Conservation (phyloP, 2,113 vertebrate genomes). For the Nothocercus nigrocapillus region DNA sequence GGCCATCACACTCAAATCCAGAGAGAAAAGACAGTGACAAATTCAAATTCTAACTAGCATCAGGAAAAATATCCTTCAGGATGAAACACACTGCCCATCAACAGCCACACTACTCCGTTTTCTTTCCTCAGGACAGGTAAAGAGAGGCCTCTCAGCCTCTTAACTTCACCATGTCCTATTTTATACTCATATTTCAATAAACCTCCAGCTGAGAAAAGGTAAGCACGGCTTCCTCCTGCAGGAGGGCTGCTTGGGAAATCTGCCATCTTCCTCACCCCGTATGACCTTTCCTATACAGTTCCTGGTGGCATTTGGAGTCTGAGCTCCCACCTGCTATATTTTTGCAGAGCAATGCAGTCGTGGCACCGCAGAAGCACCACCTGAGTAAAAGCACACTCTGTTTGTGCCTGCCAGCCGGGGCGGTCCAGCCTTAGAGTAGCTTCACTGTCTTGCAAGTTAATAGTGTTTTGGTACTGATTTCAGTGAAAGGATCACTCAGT, state of each 20-base stretch:
- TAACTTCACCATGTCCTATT: not conserved
- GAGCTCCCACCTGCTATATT: not conserved
- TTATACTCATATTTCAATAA: not conserved
- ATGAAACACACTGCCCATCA: not conserved
- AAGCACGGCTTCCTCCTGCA: not conserved
- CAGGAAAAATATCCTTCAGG: not conserved
- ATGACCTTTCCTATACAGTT: not conserved
- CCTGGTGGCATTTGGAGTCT: too few relatives aligned
- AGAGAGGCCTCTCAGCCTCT: not conserved
- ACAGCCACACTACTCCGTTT: not conserved
- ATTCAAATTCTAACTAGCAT: not conserved
- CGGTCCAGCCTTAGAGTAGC: not conserved
- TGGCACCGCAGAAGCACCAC: accelerated
- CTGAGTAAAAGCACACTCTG: not conserved
- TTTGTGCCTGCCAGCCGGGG: not conserved
- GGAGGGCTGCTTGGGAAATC: not conserved
- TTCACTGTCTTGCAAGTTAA: not conserved
- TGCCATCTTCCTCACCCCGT: not conserved
- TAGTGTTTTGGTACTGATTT: not conserved
- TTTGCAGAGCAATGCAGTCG: not conserved
- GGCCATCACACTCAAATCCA: not conserved
- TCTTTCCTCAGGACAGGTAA: not conserved
- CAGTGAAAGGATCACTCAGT: not conserved
- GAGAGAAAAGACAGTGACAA: not conserved
- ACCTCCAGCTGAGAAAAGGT: not conserved